Percentiles rank a stretch among this genome's conserved stretches.
These are phyloP conservation scores for Nephrotoma guestfalica DNA, from an alignment of 2,888 invertebrate genomes.

Conservation along the genomic window DNA sequence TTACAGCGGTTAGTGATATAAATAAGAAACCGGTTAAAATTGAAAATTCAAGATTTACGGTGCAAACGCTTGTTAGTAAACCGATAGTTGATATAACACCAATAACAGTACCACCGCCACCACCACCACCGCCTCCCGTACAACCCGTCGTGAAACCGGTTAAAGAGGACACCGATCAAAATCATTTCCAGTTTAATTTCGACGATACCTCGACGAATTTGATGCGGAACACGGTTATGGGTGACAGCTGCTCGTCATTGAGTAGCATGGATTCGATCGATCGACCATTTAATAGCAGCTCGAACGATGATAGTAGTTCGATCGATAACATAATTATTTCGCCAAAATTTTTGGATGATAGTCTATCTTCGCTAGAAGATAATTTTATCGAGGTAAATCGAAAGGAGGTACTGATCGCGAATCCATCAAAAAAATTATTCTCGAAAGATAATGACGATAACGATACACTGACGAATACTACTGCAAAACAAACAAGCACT, in stretches of 20 bases:
- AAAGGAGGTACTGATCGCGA: not conserved
- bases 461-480: not conserved
- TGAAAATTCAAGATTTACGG: not conserved
- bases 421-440: not conserved
- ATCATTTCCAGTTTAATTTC: slow-evolving; percentile 21
- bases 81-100: not conserved
- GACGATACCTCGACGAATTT: slow-evolving; percentile 34
- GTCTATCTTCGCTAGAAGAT: not conserved
- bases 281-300: slow-evolving; percentile 9
- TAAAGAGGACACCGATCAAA: not conserved
- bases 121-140: slow-evolving; percentile 17
- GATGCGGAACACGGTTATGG: slow-evolving; percentile 37
- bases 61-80: not conserved
- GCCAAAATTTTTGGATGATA: not conserved
- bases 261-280: slow-evolving; percentile 38
- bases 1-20: slow-evolving; percentile 13
- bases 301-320: slow-evolving; percentile 10
- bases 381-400: not conserved
- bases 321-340: not conserved
- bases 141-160: not conserved
- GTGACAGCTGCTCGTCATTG: slow-evolving; percentile 33
- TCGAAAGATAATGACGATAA: not conserved
- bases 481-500: not conserved
- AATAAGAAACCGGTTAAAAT: not conserved
- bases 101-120: slow-evolving; percentile 17